Evolutionary conservation across 2,888 invertebrate species (phyloP).

Genomic region (Torymus auratus): DNA sequence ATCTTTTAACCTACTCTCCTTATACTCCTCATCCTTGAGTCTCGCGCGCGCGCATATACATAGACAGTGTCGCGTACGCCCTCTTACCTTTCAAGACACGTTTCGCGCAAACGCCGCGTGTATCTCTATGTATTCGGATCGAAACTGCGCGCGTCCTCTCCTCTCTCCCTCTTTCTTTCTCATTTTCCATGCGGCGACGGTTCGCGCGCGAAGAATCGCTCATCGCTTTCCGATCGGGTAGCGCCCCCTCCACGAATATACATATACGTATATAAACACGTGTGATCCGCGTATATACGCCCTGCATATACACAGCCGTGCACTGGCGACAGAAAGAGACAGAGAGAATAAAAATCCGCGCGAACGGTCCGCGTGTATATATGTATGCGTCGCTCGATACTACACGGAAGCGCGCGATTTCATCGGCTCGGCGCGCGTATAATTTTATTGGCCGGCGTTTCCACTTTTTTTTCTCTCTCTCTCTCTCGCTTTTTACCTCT

Average conservation of each 20-base stretch:
- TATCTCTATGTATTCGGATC: slow-evolving; percentile 11
- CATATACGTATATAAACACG: not conserved
- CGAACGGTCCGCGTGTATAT: not conserved
- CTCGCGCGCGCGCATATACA: not conserved
- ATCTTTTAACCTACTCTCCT: no score
- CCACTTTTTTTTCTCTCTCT: no score
- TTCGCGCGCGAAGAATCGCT: slow-evolving; percentile 6
- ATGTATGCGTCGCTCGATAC: not conserved
- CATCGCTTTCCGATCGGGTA: slow-evolving; percentile 26
- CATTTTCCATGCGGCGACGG: slow-evolving; percentile 27
- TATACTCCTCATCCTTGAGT: no score
- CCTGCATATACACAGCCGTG: not conserved
- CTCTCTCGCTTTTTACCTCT: no score
- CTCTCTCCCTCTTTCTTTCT: slow-evolving; percentile 16
- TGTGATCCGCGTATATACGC: not conserved
- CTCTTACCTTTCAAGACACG: slow-evolving; percentile 43
- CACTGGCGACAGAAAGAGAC: not conserved
- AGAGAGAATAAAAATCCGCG: slow-evolving; percentile 23
- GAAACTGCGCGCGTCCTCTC: not conserved
- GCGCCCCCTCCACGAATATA: not conserved
- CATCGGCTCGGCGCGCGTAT: not conserved
- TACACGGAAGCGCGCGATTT: slow-evolving; percentile 14
- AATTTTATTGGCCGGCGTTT: not conserved
- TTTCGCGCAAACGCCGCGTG: slow-evolving; percentile 24
- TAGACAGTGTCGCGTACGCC: no score